Evolutionary conservation across 30 jellyfish, hydroid and myxozoan species (phyloP).

Genomic region (Phacellophora camtschatica): DNA sequence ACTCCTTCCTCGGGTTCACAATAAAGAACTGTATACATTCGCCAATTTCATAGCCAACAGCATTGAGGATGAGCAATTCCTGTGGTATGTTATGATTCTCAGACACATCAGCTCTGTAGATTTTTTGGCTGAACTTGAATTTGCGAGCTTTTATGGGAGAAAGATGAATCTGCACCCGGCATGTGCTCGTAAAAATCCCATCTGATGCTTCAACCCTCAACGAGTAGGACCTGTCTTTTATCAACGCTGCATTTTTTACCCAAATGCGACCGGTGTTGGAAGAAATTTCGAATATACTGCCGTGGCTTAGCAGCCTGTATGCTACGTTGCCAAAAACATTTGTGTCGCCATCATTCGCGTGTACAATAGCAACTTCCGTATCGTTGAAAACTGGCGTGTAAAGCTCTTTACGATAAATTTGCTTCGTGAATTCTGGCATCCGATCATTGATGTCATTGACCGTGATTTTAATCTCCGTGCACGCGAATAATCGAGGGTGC

Average conservation of each 20-base stretch:
- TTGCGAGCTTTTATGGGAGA: background rate
- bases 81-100: constrained; percentile 54
- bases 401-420: constrained; percentile 30
- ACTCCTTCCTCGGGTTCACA: constrained; percentile 61
- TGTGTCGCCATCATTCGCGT: constrained; percentile 86
- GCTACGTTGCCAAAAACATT: constrained; percentile 48
- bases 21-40: constrained; percentile 62
- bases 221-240: constrained; percentile 15
- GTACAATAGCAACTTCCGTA: constrained; percentile 62
- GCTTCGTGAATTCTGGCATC: constrained; percentile 80
- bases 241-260: constrained; percentile 37
- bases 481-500: constrained; percentile 58
- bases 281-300: constrained; percentile 42
- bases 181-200: constrained; percentile 71
- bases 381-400: constrained; percentile 71
- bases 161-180: constrained; percentile 46
- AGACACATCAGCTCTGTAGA: constrained; percentile 38
- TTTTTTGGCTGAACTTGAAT: constrained; percentile 57
- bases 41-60: constrained; percentile 82
- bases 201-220: constrained; percentile 77
- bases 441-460: constrained; percentile 78
- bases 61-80: constrained; percentile 42
- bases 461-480: constrained; percentile 53
- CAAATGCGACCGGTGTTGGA: constrained; percentile 59
- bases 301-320: constrained; percentile 53